These are phyloP conservation scores for Chelidonichthys spinosus DNA, from an alignment of 2,797 vertebrate genomes.

Conservation along the genomic window DNA sequence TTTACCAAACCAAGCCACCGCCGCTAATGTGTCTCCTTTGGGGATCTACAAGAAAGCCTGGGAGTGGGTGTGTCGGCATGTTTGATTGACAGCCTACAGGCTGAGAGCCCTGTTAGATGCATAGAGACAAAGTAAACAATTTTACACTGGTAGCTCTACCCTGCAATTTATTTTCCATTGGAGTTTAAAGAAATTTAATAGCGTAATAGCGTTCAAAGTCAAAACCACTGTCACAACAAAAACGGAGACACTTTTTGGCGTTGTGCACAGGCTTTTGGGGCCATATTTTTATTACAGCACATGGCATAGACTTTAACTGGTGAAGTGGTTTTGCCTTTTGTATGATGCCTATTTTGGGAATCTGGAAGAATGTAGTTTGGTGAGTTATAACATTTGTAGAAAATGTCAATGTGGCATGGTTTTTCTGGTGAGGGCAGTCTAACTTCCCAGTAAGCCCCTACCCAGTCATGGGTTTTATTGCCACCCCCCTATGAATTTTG, in stretches of 20 bases:
- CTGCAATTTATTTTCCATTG: conserved; percentile 30
- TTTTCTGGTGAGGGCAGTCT: not conserved
- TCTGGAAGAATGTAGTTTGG: not conserved
- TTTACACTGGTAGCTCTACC: conserved; percentile 10
- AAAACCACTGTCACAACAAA: conserved; percentile 41
- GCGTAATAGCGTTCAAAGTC: conserved; percentile 10
- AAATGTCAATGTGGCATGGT: not conserved
- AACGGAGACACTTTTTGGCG: conserved; percentile 6
- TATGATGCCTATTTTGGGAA: not conserved
- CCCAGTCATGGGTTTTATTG: conserved; percentile 7
- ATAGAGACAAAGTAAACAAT: conserved; percentile 20
- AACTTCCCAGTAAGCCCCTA: conserved; percentile 2
- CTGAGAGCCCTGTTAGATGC: not conserved
- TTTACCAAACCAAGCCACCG: too few species aligned
- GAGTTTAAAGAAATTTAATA: conserved; percentile 25
- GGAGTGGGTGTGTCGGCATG: not conserved
- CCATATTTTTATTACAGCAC: conserved; percentile 12
- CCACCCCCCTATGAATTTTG: not conserved
- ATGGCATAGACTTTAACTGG: not conserved
- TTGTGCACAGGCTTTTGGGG: not conserved
- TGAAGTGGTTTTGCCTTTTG: conserved; percentile 8
- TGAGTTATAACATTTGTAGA: conserved; percentile 5
- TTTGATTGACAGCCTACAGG: conserved; percentile 19
- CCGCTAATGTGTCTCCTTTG: too few species aligned
- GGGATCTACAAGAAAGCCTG: not conserved